These are phyloP conservation scores for Drosophila watanabei DNA, from an alignment of 1,140 invertebrate species.

Conservation along the genomic window DNA sequence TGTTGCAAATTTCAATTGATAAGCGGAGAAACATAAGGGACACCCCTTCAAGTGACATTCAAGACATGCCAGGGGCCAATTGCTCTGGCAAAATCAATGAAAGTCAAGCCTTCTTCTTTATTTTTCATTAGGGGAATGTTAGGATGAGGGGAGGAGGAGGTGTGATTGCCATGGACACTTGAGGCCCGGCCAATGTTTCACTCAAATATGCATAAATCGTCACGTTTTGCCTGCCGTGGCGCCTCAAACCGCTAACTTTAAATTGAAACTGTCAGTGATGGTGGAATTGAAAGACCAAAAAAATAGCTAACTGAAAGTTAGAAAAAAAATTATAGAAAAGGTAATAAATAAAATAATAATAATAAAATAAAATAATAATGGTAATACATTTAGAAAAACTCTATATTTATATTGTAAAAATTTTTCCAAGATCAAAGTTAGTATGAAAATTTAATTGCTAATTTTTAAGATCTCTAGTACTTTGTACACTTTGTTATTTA, in stretches of 20 bases:
- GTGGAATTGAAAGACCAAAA: background rate
- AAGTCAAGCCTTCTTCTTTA: slow-evolving; percentile 34
- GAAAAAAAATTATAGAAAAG: background rate
- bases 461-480: background rate
- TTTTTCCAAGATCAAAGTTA: no score
- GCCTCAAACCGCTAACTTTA: slow-evolving; percentile 37
- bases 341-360: no score
- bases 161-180: slow-evolving; percentile 30
- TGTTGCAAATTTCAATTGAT: slow-evolving; percentile 77
- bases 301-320: background rate
- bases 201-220: slow-evolving; percentile 51
- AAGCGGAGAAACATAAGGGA: slow-evolving; percentile 16
- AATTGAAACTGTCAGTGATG: slow-evolving; percentile 35
- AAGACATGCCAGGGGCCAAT: slow-evolving; percentile 50
- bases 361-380: no score
- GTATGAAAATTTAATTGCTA: background rate
- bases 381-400: background rate
- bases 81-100: slow-evolving; percentile 42
- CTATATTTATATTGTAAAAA: background rate
- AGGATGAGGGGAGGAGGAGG: slow-evolving; percentile 5
- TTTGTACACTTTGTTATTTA: background rate
- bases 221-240: slow-evolving; percentile 42
- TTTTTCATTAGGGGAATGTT: slow-evolving; percentile 6
- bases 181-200: slow-evolving; percentile 31
- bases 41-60: slow-evolving; percentile 63